Conservation (phyloP, 2,888 invertebrate species). For the Nipponacmea schrenckii region DNA sequence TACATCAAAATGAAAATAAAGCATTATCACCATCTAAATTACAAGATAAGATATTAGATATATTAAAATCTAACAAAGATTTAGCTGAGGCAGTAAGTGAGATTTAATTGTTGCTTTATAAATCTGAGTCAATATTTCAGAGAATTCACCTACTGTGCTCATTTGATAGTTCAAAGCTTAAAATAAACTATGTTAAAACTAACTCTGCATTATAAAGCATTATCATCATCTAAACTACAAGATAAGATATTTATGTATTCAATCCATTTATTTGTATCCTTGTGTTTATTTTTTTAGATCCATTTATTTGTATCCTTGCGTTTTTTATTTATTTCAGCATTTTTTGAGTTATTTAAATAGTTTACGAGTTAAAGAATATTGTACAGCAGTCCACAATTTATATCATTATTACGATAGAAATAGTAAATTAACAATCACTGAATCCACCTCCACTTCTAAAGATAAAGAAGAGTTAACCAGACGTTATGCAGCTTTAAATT, state of each 20-base stretch:
- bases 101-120: not conserved
- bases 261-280: no score
- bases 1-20: conserved; percentile 84
- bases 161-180: no score
- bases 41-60: conserved; percentile 79
- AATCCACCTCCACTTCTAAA: conserved; percentile 33
- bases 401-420: conserved; percentile 82
- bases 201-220: no score
- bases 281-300: no score
- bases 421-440: conserved; percentile 62
- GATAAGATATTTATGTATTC: conserved; percentile 78
- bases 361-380: conserved; percentile 86
- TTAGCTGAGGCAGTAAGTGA: conserved; percentile 82
- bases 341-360: conserved; percentile 91
- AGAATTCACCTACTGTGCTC: no score
- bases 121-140: no score
- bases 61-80: conserved; percentile 81
- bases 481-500: conserved; percentile 89
- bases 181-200: no score
- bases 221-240: conserved; percentile 82
- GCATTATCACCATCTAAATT: conserved; percentile 82
- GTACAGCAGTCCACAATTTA: conserved; percentile 82
- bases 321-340: conserved; percentile 78
- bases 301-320: no score
- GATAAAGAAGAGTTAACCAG: conserved; percentile 69